These are phyloP conservation scores for Orthosia gothica DNA, from an alignment of 2,888 invertebrate genomes.

Conservation along the genomic window DNA sequence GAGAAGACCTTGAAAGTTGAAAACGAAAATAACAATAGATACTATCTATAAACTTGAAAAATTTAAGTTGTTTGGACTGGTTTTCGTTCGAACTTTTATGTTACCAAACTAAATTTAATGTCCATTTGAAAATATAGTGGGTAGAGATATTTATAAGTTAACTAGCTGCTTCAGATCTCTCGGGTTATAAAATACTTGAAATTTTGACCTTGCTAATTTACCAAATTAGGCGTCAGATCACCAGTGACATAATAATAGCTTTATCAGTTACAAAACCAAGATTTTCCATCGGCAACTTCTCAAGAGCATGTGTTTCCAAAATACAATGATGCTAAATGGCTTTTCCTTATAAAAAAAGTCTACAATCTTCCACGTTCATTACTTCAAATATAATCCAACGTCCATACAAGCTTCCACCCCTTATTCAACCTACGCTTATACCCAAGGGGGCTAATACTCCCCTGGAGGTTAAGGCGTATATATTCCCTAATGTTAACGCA, in stretches of 20 bases:
- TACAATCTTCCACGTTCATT: not conserved
- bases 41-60: conserved; percentile 26
- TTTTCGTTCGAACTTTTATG: conserved; percentile 45
- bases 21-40: conserved; percentile 50
- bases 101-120: conserved; percentile 26
- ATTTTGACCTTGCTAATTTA: not conserved
- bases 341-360: not conserved
- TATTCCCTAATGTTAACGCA: no score
- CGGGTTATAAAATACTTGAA: not conserved
- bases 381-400: not conserved
- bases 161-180: not conserved
- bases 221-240: not conserved
- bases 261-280: not conserved
- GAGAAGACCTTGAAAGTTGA: conserved; percentile 44
- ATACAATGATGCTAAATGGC: not conserved
- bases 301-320: not conserved
- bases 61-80: conserved; percentile 42
- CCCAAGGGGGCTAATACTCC: no score
- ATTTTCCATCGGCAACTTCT: not conserved
- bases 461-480: no score
- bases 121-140: not conserved
- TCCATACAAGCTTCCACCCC: not conserved
- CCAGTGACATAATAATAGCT: not conserved
- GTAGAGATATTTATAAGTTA: not conserved
- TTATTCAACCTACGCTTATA: not conserved